phyloP scores from a whole-genome alignment of 2,797 vertebrate genomes.

The Naso thynnoides region DNA sequence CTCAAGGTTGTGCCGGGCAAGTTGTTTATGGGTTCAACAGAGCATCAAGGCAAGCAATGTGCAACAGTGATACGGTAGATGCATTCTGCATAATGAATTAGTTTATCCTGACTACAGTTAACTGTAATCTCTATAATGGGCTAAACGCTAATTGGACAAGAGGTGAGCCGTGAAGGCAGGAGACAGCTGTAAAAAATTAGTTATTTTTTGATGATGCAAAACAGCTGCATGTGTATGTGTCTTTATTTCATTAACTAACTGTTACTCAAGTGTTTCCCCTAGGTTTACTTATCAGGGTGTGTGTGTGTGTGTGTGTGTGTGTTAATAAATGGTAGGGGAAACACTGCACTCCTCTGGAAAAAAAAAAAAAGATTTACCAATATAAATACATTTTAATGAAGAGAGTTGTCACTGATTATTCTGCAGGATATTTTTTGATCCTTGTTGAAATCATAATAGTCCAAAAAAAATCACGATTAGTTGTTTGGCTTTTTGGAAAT shows the following conservation, averaged over 20 bases:
- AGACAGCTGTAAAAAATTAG: slow-evolving; percentile 2
- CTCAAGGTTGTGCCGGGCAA: slow-evolving; percentile 58
- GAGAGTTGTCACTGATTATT: background rate
- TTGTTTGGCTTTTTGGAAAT: too few relatives aligned
- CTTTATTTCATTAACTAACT: background rate
- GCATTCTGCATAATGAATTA: slow-evolving; percentile 54
- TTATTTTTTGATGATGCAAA: too few relatives aligned
- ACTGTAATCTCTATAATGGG: slow-evolving; percentile 32
- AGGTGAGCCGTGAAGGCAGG: slow-evolving; percentile 11
- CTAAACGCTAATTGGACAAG: slow-evolving; percentile 34
- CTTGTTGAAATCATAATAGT: too few relatives aligned
- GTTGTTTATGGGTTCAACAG: slow-evolving; percentile 62
- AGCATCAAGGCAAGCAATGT: slow-evolving; percentile 44
- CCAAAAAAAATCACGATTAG: too few relatives aligned
- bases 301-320: too few relatives aligned
- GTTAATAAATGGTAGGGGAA: too few relatives aligned
- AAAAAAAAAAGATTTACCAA: background rate
- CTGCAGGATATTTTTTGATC: background rate
- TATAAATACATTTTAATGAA: background rate
- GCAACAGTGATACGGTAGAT: slow-evolving; percentile 48
- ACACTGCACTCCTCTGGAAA: too few relatives aligned
- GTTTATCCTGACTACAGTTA: slow-evolving; percentile 35
- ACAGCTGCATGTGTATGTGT: too few relatives aligned
- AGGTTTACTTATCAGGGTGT: too few relatives aligned
- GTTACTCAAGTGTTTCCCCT: background rate